A percentile compares a stretch with the other conserved stretches of the same genome.
These are phyloP conservation scores for Alviniconcha strummeri DNA, from an alignment of 2,888 invertebrate genomes.

Conservation along the genomic window DNA sequence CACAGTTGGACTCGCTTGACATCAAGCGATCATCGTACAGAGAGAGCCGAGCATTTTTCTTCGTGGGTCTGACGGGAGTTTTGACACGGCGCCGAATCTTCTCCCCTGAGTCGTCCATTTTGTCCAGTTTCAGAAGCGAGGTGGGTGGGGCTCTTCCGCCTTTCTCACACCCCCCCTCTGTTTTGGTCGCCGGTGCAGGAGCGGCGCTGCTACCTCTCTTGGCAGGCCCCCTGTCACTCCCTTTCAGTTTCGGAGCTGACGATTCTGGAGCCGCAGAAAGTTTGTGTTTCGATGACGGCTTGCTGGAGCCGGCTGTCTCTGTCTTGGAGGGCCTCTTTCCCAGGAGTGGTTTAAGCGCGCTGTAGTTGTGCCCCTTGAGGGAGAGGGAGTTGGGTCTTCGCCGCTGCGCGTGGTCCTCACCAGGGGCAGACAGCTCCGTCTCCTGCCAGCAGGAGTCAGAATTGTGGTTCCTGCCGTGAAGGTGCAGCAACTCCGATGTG, in stretches of 20 bases:
- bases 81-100: constrained; percentile 62
- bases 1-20: constrained; percentile 65
- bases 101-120: constrained; percentile 45
- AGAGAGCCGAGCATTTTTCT: constrained; percentile 79
- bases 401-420: constrained; percentile 29
- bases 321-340: constrained; percentile 34
- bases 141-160: constrained; percentile 2
- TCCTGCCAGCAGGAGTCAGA: constrained; percentile 39
- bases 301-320: constrained; percentile 22
- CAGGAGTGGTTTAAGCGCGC: constrained; percentile 13
- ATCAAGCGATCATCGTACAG: constrained; percentile 93
- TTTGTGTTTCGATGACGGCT: not conserved
- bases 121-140: constrained; percentile 20
- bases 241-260: not conserved
- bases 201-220: not conserved
- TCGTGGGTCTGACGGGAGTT: constrained; percentile 57
- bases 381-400: constrained; percentile 60
- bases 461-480: not conserved
- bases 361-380: constrained; percentile 61
- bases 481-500: constrained; percentile 56
- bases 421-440: constrained; percentile 40
- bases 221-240: not conserved
- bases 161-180: not conserved
- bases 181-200: not conserved
- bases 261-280: not conserved